Base-by-base conservation (phyloP, 2,797 vertebrate species). In the Halcyon chelicuti region DNA sequence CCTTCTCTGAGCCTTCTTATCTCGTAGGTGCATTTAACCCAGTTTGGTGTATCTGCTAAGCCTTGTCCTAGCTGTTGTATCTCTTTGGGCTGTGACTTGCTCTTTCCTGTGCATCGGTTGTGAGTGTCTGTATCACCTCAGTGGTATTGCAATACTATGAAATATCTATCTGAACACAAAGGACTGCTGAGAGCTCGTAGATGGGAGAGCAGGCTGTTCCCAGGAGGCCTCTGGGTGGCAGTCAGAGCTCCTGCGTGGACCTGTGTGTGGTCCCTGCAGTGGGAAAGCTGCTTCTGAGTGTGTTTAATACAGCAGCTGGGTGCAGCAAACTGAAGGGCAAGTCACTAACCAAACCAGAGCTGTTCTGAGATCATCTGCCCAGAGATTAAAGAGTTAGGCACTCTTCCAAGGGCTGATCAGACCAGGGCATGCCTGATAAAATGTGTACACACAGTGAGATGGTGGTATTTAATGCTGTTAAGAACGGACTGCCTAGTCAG, bases 221-320 rank as follows among this genome's bases (percentile, higher is more conserved):
- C 8, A 3, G 37, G 51, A 85, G 55, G 80, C 40, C 77, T 75
- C 33, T 86, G 89, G 51, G 66, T 80, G 76, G 61, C 79, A 60
- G 52, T n/a, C 76, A n/a, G 68, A 80, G 62, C 49, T 61, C 22
- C 52, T 47, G 80, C 39, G 40, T 79, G 66, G 82, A 73, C 54
- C 33, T 0, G 0, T 20, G 20, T 17, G 2, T 54, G 46, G 47
- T 85, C 47, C 57, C 72, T 52, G 52, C 52, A 8, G 15, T 2
- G 0, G n/a, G 22, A 86, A 84, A 81, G 31, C 52, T 0, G 17
- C 40, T 77, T 80, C 40, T 14, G 57, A 29, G 16, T 37, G 20
- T 31, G 23, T 42, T 65, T 35, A 40, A 7, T 23, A 21, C 42
- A 89, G 77, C 63, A 57, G 40, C 72, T 58, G 47, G 15, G 26